Percentiles rank a stretch among this genome's conserved stretches.
phyloP scores from a whole-genome alignment of 2,888 invertebrate genomes.

The Drosophila melanocephala region DNA sequence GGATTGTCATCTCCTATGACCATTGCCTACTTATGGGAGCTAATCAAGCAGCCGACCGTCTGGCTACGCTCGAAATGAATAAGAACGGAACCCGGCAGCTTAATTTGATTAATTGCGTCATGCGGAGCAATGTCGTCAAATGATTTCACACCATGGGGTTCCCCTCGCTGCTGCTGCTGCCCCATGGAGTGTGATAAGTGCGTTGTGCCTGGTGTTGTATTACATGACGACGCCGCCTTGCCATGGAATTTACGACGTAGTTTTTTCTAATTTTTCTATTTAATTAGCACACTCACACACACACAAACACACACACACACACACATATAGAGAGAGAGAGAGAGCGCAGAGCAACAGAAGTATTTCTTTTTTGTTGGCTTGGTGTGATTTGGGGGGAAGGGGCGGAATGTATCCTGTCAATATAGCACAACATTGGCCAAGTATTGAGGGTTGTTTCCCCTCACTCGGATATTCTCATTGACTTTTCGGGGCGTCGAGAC shows the following conservation, averaged over 20 bases:
- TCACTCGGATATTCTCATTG: background rate
- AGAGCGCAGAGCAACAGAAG: conserved; percentile 19
- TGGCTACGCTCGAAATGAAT: conserved; percentile 26
- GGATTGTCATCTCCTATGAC: conserved; percentile 18
- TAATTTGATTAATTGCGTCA: conserved; percentile 83
- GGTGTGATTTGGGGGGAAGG: background rate
- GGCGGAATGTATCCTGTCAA: conserved; percentile 51
- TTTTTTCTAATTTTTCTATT: conserved; percentile 81
- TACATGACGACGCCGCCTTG: conserved; percentile 56
- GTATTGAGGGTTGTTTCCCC: conserved; percentile 31
- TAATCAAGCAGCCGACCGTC: conserved; percentile 56
- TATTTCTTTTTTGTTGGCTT: background rate
- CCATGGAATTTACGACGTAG: conserved; percentile 73
- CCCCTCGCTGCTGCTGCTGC: conserved; percentile 1
- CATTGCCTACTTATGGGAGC: conserved; percentile 66
- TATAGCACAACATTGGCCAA: conserved; percentile 32
- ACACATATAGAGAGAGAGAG: background rate
- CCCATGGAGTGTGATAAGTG: conserved; percentile 73
- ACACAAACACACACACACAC: conserved; percentile 2
- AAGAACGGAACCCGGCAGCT: conserved; percentile 41
- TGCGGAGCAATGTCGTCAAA: conserved; percentile 72
- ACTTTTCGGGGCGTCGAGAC: conserved; percentile 53
- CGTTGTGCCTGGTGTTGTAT: conserved; percentile 64
- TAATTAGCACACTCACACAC: conserved; percentile 61
- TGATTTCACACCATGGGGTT: conserved; percentile 71